Percentiles rank a stretch among this genome's conserved stretches.
phyloP scores from a whole-genome alignment of 1,140 invertebrate species.

The Phthorimaea operculella region DNA sequence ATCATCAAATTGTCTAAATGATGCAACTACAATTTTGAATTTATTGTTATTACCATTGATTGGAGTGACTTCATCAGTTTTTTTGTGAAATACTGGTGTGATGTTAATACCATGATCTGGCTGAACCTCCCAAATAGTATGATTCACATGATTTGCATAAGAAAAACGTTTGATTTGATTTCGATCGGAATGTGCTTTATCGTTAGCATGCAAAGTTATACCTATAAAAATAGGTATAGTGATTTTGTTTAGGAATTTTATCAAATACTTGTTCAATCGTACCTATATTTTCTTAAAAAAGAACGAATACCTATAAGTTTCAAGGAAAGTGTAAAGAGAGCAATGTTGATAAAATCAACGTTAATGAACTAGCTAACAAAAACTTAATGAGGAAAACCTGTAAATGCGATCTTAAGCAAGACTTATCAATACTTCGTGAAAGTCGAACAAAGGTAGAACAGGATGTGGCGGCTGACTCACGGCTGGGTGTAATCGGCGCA shows the following conservation, averaged over 20 bases:
- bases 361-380: too few relatives aligned
- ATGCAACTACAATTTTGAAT: background rate
- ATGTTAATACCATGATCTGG: constrained; percentile 17
- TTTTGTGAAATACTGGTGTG: constrained; percentile 26
- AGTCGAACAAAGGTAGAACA: constrained; percentile 51
- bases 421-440: constrained; percentile 36
- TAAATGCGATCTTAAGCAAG: too few relatives aligned
- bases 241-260: too few relatives aligned
- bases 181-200: constrained; percentile 21
- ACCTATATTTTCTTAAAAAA: too few relatives aligned
- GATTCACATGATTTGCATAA: constrained; percentile 24
- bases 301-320: too few relatives aligned
- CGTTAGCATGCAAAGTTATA: constrained; percentile 17
- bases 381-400: too few relatives aligned
- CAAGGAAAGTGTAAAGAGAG: too few relatives aligned
- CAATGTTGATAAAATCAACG: too few relatives aligned
- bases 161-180: constrained; percentile 18
- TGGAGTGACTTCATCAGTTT: constrained; percentile 32
- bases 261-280: too few relatives aligned
- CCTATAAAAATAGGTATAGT: background rate
- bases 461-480: constrained; percentile 49
- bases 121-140: constrained; percentile 13
- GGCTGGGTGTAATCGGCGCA: constrained; percentile 39
- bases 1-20: constrained; percentile 1
- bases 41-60: constrained; percentile 4